Percentiles rank a stretch among this genome's conserved stretches.
Evolutionary conservation across 1,140 invertebrate species (phyloP).

Genomic region (Phymastichus coffea): DNA sequence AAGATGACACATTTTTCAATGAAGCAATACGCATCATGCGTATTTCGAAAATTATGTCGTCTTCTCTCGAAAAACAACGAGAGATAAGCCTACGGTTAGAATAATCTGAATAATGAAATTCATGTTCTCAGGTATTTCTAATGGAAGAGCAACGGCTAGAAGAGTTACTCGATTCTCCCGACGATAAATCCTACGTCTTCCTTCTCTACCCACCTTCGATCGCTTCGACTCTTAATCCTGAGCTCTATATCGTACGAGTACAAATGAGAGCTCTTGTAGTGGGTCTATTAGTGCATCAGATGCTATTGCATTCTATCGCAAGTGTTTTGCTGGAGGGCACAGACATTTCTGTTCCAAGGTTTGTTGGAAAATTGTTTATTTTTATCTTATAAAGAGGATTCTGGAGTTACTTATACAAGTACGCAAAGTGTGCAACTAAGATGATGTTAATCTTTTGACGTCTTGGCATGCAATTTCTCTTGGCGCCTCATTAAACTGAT

Average conservation of each 20-base stretch:
- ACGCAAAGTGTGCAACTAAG: too few species aligned
- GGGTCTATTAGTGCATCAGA: slow-evolving; percentile 86
- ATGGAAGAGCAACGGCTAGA: slow-evolving; percentile 63
- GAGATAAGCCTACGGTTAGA: too few species aligned
- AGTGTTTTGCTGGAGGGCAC: slow-evolving; percentile 75
- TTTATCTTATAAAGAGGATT: not conserved
- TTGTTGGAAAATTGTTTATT: slow-evolving; percentile 10
- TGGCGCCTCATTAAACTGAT: not conserved
- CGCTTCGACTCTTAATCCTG: slow-evolving; percentile 71
- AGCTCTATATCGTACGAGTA: slow-evolving; percentile 78
- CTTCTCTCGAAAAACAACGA: too few species aligned
- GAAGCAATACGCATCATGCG: too few species aligned
- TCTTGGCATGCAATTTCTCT: too few species aligned
- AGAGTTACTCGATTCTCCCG: slow-evolving; percentile 50
- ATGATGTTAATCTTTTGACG: too few species aligned
- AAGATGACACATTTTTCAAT: too few species aligned
- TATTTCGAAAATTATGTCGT: too few species aligned
- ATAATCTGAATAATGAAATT: too few species aligned
- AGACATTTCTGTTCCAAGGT: slow-evolving; percentile 59
- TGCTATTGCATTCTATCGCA: slow-evolving; percentile 86
- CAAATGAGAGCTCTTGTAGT: slow-evolving; percentile 84
- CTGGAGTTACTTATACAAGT: not conserved
- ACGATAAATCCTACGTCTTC: slow-evolving; percentile 86
- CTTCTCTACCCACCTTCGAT: slow-evolving; percentile 81
- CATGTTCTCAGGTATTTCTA: slow-evolving; percentile 69